A percentile compares a stretch with the other conserved stretches of the same genome.
phyloP scores from a whole-genome alignment of 2,888 invertebrate species.

The Acheta domesticus region DNA sequence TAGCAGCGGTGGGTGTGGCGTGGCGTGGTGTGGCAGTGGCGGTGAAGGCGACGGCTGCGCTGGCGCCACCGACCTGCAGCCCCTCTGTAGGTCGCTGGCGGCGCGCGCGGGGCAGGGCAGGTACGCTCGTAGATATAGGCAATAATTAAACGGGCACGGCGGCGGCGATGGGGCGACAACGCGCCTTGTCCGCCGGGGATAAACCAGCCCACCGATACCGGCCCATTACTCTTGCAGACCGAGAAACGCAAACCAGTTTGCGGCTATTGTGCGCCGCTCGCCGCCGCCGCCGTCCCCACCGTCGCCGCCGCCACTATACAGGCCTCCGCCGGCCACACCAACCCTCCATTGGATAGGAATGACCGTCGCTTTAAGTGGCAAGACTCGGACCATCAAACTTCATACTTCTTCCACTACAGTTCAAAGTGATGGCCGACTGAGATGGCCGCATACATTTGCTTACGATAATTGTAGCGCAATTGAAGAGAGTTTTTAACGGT shows the following conservation, averaged over 20 bases:
- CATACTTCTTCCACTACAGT: no score
- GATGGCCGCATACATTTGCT: no score
- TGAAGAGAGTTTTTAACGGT: no score
- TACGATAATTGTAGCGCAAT: no score
- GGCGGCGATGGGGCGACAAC: not conserved
- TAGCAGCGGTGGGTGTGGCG: no score
- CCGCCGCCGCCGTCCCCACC: not conserved
- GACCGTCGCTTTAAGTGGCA: no score
- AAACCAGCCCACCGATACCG: conserved; percentile 18
- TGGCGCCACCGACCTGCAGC: not conserved
- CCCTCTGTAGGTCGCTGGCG: not conserved
- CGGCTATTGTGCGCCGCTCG: not conserved
- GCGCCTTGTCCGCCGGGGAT: not conserved
- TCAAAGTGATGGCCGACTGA: no score
- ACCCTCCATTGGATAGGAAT: no score
- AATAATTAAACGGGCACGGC: conserved; percentile 5
- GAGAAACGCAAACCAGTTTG: conserved; percentile 18
- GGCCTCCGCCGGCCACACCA: no score
- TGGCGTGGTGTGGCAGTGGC: not conserved
- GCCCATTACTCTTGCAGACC: not conserved
- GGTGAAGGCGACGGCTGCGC: not conserved
- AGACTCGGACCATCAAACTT: no score
- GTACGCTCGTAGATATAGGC: not conserved
- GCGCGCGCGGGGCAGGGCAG: not conserved
- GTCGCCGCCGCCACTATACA: not conserved